phyloP scores from a whole-genome alignment of 1,140 invertebrate genomes.

The Ridgeia piscesae region DNA sequence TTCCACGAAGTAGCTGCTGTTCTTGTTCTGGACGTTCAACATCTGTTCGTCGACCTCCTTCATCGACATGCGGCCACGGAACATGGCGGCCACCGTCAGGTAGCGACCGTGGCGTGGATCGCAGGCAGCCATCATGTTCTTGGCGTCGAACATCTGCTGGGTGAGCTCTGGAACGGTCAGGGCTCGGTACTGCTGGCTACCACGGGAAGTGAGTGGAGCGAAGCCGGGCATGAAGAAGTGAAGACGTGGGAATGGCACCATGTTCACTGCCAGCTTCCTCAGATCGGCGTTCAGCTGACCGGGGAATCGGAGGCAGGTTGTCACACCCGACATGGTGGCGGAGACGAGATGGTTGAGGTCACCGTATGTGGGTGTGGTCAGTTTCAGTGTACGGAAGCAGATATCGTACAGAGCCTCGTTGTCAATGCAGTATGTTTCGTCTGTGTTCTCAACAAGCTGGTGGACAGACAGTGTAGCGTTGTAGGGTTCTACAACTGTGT shows the following conservation, averaged over 20 bases:
- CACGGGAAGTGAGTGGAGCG: neutral
- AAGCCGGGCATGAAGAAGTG: constrained; percentile 3
- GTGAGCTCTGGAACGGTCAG: neutral
- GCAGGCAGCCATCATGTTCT: constrained; percentile 3
- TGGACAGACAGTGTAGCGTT: constrained; percentile 3
- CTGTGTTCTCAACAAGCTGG: constrained; percentile 3
- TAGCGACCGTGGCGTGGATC: constrained; percentile 2
- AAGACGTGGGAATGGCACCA: neutral
- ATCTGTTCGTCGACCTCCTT: neutral
- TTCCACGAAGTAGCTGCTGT: neutral
- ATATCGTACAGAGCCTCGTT: neutral
- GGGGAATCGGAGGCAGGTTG: neutral
- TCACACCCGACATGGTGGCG: neutral
- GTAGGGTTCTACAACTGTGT: constrained; percentile 4
- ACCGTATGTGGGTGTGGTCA: neutral
- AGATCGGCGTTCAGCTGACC: neutral
- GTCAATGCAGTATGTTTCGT: neutral
- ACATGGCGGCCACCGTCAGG: neutral
- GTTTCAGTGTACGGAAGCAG: neutral
- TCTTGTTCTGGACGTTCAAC: constrained; percentile 4
- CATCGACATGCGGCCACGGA: neutral
- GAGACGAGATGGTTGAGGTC: constrained; percentile 3
- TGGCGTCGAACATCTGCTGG: neutral
- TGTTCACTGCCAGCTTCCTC: neutral
- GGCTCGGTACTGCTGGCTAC: neutral